Conservation (phyloP, 2,797 vertebrate genomes). For the Brotula barbata region DNA sequence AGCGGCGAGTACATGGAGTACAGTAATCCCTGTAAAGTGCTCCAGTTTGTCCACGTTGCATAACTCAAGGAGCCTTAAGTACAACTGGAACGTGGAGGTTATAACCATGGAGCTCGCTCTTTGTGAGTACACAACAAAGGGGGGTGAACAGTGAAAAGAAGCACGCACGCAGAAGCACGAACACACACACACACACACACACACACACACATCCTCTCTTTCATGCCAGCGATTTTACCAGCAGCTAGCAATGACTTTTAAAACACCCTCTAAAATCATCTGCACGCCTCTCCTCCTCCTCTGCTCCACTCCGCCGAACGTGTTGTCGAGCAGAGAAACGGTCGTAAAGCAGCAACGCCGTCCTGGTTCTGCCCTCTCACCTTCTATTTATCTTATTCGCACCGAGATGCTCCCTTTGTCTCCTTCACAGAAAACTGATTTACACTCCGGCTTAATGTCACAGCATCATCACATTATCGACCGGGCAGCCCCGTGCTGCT, state of each 20-base stretch:
- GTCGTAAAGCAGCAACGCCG: no score
- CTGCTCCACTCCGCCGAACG: background rate
- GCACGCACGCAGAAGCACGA: no score
- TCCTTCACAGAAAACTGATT: background rate
- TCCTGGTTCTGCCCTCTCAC: no score
- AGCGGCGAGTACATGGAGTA: background rate
- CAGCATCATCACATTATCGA: constrained; percentile 11
- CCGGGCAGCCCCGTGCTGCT: background rate
- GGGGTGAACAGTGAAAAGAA: no score
- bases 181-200: background rate
- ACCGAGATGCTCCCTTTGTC: background rate
- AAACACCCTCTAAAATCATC: background rate
- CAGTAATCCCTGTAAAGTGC: background rate
- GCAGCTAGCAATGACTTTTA: background rate
- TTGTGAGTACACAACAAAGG: no score
- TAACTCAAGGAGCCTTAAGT: background rate
- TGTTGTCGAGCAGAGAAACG: no score
- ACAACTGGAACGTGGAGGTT: background rate
- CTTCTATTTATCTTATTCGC: background rate
- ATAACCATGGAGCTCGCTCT: no score
- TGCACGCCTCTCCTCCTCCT: no score
- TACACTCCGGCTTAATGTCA: background rate
- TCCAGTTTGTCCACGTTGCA: background rate
- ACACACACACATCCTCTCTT: constrained; percentile 18
- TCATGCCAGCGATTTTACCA: background rate